These are phyloP conservation scores for Girardia tigrina DNA, from an alignment of 2,888 invertebrate species.

Conservation along the genomic window DNA sequence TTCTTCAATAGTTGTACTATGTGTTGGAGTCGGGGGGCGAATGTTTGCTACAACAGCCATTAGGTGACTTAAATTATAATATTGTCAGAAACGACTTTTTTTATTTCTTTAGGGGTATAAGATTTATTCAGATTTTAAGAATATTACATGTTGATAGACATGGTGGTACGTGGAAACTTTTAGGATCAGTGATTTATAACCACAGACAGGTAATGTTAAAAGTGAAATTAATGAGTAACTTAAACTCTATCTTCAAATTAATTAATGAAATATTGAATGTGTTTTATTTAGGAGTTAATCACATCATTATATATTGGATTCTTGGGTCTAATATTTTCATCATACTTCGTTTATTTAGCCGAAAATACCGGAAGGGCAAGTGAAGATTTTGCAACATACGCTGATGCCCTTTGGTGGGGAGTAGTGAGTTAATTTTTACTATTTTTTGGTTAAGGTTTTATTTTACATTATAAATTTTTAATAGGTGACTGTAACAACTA, in stretches of 20 bases:
- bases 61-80: background rate
- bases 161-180: conserved; percentile 14
- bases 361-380: conserved; percentile 63
- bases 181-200: conserved; percentile 8
- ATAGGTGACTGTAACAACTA: background rate
- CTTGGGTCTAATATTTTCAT: conserved; percentile 54
- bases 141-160: background rate
- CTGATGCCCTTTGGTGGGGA: conserved; percentile 70
- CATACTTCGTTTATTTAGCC: conserved; percentile 65
- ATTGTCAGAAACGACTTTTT: background rate
- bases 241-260: background rate
- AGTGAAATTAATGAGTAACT: background rate
- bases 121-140: conserved; percentile 5
- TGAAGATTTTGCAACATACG: conserved; percentile 62
- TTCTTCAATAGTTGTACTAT: background rate
- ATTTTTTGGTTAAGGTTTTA: too few relatives aligned
- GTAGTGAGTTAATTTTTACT: conserved; percentile 54
- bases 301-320: conserved; percentile 55
- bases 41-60: background rate
- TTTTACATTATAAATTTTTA: too few relatives aligned
- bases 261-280: background rate
- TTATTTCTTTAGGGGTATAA: background rate
- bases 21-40: background rate
- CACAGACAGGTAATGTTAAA: background rate
- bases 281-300: conserved; percentile 50